phyloP scores from a whole-genome alignment of 2,888 invertebrate genomes.

The Polyommatus icarus region DNA sequence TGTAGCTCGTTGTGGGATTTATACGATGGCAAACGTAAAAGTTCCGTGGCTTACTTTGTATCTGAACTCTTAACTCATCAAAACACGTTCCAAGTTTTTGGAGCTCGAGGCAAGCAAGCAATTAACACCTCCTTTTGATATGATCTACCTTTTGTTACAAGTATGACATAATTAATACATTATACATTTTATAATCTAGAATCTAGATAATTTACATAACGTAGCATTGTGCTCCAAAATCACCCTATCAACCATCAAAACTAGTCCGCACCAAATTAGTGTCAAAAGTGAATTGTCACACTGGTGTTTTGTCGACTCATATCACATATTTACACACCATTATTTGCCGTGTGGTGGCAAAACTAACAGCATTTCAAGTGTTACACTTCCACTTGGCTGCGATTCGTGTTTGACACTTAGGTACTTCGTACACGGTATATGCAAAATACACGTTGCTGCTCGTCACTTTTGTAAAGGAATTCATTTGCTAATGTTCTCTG shows the following conservation, averaged over 20 bases:
- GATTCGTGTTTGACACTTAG: conserved; percentile 28
- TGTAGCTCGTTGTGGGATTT: neutral
- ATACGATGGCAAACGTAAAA: neutral
- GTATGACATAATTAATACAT: no score
- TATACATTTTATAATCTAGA: neutral
- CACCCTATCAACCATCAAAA: neutral
- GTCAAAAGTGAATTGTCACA: neutral
- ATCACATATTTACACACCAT: conserved; percentile 19
- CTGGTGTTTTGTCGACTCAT: conserved; percentile 14
- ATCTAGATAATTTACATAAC: neutral
- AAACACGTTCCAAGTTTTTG: no score
- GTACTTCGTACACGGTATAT: conserved; percentile 17
- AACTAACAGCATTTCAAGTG: conserved; percentile 25
- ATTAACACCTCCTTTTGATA: no score
- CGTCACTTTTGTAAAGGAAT: conserved; percentile 15
- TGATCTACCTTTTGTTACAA: no score
- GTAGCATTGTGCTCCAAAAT: neutral
- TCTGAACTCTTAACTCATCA: no score
- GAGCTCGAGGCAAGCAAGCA: no score
- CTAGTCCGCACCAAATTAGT: conserved; percentile 16
- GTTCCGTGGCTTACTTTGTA: no score
- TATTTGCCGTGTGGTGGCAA: conserved; percentile 27
- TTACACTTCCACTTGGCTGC: conserved; percentile 29
- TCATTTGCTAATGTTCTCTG: conserved; percentile 16
- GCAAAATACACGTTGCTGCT: conserved; percentile 19